Base-by-base conservation (phyloP, 2,888 invertebrate species). In the Dolichopus griseipennis region DNA sequence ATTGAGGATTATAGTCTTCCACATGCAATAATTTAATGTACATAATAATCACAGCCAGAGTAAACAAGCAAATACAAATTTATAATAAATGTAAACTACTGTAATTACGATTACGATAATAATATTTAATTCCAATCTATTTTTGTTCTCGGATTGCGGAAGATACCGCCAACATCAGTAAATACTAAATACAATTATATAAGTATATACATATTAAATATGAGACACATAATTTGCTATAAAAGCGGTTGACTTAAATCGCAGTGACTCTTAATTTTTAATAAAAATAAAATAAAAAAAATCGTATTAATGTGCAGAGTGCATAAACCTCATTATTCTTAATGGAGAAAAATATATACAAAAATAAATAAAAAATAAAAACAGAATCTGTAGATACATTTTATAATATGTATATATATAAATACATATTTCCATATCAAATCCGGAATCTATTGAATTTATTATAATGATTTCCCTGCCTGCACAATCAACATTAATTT, bases 321-420 rank as follows among this genome's bases (percentile, higher is more conserved):
- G 52, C 52, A 52, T 52, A 52, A 52, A 52, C 52, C 52, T 52
- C 52, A 52, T 52, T 52, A 52, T 52, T 52, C 52, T 52, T 18
- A 52, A 52, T 41, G 15, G 9, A 12, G 27, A 41, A 41, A 41
- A 41, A 12, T 5, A 12, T 5, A 41, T 52, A 2, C 15, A 52
- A 52, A 52, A 52, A 18, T 7, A 12, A 9, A 52, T 9, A 37
- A 10, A 37, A 37, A 37, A 37, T 5, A 37, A 37, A 37, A 10
- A 4, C 37, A 12, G 37, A 37, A 37, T 37, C 8, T 10, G 37
- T 37, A 37, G 2, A 27, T 27, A 27, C 5, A n/a, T 27, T 27
- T 4, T 41, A 41, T 2, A 7, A 12, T 6, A 41, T 41, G 4
- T 41, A 15, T 41, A 15, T 2, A 41, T 12, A 12, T 41, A 9